Percentiles rank a stretch among this genome's conserved stretches.
Evolutionary conservation across 2,113 vertebrate species (phyloP).

Genomic region (Oophaga pumilio): DNA sequence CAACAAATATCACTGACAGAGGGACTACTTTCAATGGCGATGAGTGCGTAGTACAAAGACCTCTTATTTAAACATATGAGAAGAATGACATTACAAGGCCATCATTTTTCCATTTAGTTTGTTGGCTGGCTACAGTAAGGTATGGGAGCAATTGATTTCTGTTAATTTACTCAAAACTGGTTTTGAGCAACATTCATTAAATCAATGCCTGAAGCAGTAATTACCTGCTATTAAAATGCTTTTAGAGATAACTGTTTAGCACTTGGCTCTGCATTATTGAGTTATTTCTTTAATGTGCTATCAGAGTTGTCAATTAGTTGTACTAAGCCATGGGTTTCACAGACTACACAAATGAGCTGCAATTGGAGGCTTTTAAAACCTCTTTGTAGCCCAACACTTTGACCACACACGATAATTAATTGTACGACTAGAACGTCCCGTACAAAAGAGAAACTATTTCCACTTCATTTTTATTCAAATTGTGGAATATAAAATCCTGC

Average conservation of each 20-base stretch:
- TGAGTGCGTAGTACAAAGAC: constrained; percentile 34
- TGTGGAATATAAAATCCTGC: constrained; percentile 17
- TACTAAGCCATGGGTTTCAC: constrained; percentile 42
- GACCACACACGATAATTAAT: constrained; percentile 46
- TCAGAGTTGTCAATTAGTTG: constrained; percentile 58
- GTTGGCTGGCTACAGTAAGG: constrained; percentile 51
- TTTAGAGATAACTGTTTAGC: constrained; percentile 60
- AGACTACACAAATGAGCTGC: constrained; percentile 51
- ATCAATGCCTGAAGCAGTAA: constrained; percentile 58
- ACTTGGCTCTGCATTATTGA: constrained; percentile 58
- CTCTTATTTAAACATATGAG: constrained; percentile 43
- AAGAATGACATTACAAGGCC: constrained; percentile 40
- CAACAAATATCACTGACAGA: neutral
- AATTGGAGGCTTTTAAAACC: constrained; percentile 48
- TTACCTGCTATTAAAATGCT: constrained; percentile 60
- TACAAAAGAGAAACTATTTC: constrained; percentile 34
- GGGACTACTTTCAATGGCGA: neutral
- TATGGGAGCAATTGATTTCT: constrained; percentile 59
- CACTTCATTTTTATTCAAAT: constrained; percentile 39
- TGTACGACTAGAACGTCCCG: constrained; percentile 5
- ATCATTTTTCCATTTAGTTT: constrained; percentile 33
- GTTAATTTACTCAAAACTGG: constrained; percentile 56
- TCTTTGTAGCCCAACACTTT: constrained; percentile 45
- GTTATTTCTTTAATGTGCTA: constrained; percentile 59
- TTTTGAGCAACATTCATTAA: constrained; percentile 60